Conservation (phyloP, 2,113 vertebrate genomes). For the Ciconia boyciana region DNA sequence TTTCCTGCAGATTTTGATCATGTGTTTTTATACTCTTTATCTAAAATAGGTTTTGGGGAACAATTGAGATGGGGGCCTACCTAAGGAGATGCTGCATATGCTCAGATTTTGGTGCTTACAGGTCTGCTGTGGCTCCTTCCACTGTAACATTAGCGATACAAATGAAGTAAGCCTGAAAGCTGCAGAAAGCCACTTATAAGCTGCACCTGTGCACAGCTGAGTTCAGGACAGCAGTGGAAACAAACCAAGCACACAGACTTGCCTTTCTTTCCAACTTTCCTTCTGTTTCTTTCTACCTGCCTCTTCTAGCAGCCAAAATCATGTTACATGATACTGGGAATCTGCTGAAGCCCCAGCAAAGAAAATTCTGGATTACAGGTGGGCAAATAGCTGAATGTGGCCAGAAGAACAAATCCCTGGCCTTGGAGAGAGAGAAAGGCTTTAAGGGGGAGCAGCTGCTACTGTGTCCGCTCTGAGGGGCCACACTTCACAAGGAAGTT, state of each 20-base stretch:
- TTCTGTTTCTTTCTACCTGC: background rate
- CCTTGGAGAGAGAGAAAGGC: background rate
- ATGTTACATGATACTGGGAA: background rate
- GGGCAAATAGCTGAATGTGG: background rate
- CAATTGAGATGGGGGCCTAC: background rate
- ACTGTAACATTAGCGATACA: background rate
- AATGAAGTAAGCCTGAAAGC: background rate
- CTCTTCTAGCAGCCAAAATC: background rate
- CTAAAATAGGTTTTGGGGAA: background rate
- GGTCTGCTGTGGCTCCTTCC: background rate
- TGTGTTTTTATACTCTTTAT: background rate
- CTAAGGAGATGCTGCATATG: background rate
- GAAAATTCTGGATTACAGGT: background rate
- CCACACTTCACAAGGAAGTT: background rate
- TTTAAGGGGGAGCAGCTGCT: background rate
- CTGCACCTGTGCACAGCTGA: background rate
- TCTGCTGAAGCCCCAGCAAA: background rate
- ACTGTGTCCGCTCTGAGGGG: background rate
- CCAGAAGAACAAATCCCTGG: background rate
- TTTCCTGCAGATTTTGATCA: background rate
- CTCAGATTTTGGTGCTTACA: background rate
- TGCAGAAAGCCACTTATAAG: background rate
- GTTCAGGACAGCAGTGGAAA: background rate
- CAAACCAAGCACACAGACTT: background rate
- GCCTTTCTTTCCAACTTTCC: background rate